Base-by-base conservation (phyloP, 2,797 vertebrate genomes). In the Simalia tracyae region DNA sequence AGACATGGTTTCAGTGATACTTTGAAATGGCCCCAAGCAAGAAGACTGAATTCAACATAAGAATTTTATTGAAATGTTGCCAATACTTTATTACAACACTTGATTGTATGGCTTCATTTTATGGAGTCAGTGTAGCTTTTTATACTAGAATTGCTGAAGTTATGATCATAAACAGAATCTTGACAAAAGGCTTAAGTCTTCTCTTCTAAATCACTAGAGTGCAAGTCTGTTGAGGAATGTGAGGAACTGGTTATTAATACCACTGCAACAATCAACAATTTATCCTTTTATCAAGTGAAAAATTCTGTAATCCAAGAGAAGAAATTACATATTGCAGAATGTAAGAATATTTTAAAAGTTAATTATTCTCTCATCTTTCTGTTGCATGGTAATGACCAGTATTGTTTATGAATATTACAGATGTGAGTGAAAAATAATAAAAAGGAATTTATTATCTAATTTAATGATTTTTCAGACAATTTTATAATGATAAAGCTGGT, bases 161-260 rank as follows among this genome's bases (percentile, higher is more conserved):
- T 63, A 61, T 57, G 10, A 1, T 42, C 63, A 24, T 0, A 0
- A 15, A 3, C 11, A 28, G 1, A 92, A 5, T 87, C 28, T 42
- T 89, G 28, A 24, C 57, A 85, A 89, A 88, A 88, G 89, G 4
- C 28, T 64, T 9, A 4, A 2, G 0, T 90, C 2, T 89, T 26
- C 22, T 63, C 87, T 89, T 93, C 87, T 86, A 90, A 66, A 26
- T n/a, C 95, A 85, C 93, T 97, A 99, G 99, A 99, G 96, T 95
- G 97, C 95, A 98, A 98, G 94, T 97, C 98, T 22, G 95, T 98
- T 7, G 96, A 97, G 50, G 98, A 98, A 90, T 98, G 98, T 87
- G 98, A 99, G 94, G 99, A 99, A 97, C 95, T 99, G 90, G 94
- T 99, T 95, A 98, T 99, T 96, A 99, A 98, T 68, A 96, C 98